phyloP scores from a whole-genome alignment of 2,797 vertebrate species.

The Chromis chromis region DNA sequence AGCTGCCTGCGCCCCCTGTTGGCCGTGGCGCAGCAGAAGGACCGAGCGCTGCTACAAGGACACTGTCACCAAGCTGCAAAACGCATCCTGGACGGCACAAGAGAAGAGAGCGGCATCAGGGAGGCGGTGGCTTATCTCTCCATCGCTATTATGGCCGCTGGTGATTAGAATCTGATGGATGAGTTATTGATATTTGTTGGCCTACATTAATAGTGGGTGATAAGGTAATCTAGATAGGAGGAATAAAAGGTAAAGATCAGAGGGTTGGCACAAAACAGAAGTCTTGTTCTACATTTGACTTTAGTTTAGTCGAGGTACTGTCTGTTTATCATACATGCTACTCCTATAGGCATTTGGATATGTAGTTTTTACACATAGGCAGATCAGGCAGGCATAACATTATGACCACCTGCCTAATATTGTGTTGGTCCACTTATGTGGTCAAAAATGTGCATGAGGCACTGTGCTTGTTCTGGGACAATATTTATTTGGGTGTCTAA shows the following conservation, averaged over 20 bases:
- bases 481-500: too few species aligned
- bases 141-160: conserved; percentile 93
- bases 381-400: too few species aligned
- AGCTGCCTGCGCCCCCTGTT: conserved; percentile 90
- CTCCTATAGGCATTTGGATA: too few species aligned
- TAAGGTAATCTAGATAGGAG: background rate
- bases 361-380: too few species aligned
- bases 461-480: too few species aligned
- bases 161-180: conserved; percentile 71
- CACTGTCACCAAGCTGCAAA: conserved; percentile 89
- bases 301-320: too few species aligned
- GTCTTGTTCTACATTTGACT: background rate
- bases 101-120: conserved; percentile 78
- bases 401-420: too few species aligned
- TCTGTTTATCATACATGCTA: background rate
- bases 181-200: conserved; percentile 20
- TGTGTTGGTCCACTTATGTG: too few species aligned
- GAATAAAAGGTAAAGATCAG: background rate
- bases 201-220: background rate
- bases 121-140: conserved; percentile 93
- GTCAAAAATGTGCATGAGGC: too few species aligned
- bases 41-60: conserved; percentile 84
- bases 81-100: conserved; percentile 81
- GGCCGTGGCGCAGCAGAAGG: conserved; percentile 85
- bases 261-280: background rate